Evolutionary conservation across 2,113 vertebrate species (phyloP), one percentile per base, ranked within the genome.

Genomic region (Notarius lentiginosus): DNA sequence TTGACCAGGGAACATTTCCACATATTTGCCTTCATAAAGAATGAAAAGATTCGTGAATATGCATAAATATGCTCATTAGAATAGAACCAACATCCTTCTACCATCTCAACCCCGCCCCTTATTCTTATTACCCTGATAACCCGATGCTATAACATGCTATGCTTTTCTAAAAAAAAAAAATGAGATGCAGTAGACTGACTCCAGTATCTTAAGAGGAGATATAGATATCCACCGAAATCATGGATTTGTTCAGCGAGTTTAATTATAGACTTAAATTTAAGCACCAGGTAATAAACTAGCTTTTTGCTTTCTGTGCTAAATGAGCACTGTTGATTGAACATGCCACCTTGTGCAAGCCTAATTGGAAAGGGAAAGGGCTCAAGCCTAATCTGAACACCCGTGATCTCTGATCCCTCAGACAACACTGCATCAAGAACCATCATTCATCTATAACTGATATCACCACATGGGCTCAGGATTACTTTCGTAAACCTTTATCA

Each of bases 61-160:
- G 53, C 15, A 79, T 79, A 56, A 79, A 79, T 56, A 77, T 77
- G 75, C 51, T 17, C 53, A 77, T 77, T 20, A 15, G n/a, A 68
- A 34, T 41, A 41, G 41, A 47, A 9, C 15, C 68, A 20, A 72
- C 34, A 8, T 30, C n/a, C 11, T 72, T 72, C 68, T 53, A 58
- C 53, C 8, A 4, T 79, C 51, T 18, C 76, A 53, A 73, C 18
- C 72, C 41, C 73, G 12, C 47, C 47, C 47, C 47, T 76, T 76
- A 51, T 51, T 76, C 34, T 53, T 53, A 24, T 1, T 51, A 76
- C 47, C 22, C 49, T 76, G 5, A 12, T 53, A 12, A 7, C 5
- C 12, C 22, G n/a, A 76, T 51, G 10, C 47, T 76, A 53, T 51
- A 51, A 49, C 9, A 10, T 47, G 51, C 41, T 51, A 8, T 10